Evolutionary conservation across 2,797 vertebrate genomes (phyloP), one percentile per base, ranked within the genome.

Genomic region (Salarias fasciatus): DNA sequence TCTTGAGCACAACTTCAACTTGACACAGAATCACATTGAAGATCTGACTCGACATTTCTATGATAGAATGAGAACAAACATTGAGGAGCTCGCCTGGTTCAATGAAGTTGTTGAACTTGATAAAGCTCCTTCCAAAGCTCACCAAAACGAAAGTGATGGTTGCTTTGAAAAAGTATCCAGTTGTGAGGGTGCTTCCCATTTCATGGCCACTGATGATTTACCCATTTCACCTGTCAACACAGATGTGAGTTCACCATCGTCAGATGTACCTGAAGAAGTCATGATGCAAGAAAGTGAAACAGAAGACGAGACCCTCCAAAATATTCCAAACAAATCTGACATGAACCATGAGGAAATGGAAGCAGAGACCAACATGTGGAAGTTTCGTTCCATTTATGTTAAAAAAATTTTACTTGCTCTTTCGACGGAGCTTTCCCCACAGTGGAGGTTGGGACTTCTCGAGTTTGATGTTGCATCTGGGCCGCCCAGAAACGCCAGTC

Each of bases 391-490:
- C 3, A 72, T 69, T 7, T 37, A 49, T 37, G 46, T 49, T 10
- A 43, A 64, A 33, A 30, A 66, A 55, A 69, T 76, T 18, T 30
- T 69, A 7, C 18, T 28, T 1, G 2, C n/a, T 4, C 2, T n/a
- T n/a, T 0, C 7, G 51, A 30, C 35, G 29, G 44, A 51, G 3
- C 68, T 53, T 0, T 4, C 18, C 47, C 1, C 0, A 0, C 0
- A 0, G 1, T 53, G 36, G 8, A 52, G 15, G 4, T 24, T n/a
- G n/a, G 0, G 14, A 1, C 15, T 0, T 41, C 6, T 80, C 7
- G 28, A 76, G 11, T 80, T 59, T 37, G 41, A 76, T 51, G n/a
- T 80, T 49, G 77, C 77, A 30, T 66, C 58, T 66, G 30, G 28
- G 2, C 45, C 45, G 30, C 63, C 66, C 45, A 29, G 57, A 53